phyloP scores from a whole-genome alignment of 2,113 vertebrate genomes.

The Spea bombifrons region DNA sequence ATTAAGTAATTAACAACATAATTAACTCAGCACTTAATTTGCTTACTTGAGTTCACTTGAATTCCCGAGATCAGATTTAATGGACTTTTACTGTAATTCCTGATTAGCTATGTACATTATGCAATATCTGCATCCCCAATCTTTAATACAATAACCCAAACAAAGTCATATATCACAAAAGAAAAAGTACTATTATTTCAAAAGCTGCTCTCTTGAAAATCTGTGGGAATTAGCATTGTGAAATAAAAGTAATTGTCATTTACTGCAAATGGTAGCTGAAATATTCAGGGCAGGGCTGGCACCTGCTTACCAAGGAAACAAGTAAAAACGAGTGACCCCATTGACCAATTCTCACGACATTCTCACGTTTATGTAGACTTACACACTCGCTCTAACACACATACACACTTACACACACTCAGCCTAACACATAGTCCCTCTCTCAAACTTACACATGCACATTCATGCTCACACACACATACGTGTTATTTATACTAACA shows the following conservation, averaged over 20 bases:
- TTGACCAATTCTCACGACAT: too few relatives aligned
- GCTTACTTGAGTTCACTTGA: conserved; percentile 74
- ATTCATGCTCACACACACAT: too few relatives aligned
- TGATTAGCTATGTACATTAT: conserved; percentile 65
- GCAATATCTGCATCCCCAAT: conserved; percentile 57
- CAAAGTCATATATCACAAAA: conserved; percentile 57
- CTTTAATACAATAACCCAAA: conserved; percentile 63
- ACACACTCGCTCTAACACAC: too few relatives aligned
- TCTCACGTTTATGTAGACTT: too few relatives aligned
- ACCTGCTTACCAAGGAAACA: too few relatives aligned
- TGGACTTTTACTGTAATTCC: conserved; percentile 70
- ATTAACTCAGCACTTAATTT: conserved; percentile 80
- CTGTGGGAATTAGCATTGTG: too few relatives aligned
- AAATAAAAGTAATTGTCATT: neutral
- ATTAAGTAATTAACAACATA: conserved; percentile 84
- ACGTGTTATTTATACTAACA: too few relatives aligned
- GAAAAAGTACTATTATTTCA: neutral
- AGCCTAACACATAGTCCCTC: too few relatives aligned
- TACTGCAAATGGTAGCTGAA: neutral
- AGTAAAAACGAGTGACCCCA: too few relatives aligned
- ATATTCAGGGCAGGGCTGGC: neutral
- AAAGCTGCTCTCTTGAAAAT: too few relatives aligned
- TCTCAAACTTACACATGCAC: too few relatives aligned
- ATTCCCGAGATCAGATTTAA: conserved; percentile 73
- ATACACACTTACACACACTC: too few relatives aligned